These are phyloP conservation scores for Xenops minutus DNA, from an alignment of 2,797 vertebrate genomes.

Conservation along the genomic window DNA sequence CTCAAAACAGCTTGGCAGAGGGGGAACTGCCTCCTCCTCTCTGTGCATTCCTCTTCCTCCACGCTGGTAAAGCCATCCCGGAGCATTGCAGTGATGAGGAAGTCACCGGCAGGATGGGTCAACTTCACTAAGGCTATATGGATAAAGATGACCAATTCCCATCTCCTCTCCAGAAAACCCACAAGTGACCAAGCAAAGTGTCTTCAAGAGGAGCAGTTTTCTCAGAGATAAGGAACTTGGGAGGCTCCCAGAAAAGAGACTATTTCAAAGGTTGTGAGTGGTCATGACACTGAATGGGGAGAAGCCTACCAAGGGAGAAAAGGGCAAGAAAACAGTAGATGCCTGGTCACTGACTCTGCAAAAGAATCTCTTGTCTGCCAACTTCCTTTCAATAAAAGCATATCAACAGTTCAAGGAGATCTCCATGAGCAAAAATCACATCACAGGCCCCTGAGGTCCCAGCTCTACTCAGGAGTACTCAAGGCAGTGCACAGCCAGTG, in stretches of 20 bases:
- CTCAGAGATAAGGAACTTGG: not conserved
- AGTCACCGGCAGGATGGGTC: not conserved
- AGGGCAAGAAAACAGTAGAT: not conserved
- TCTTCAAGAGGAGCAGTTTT: not conserved
- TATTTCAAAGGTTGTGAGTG: not conserved
- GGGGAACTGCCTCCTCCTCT: not conserved
- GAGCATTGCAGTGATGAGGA: not conserved
- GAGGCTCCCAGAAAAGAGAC: not conserved
- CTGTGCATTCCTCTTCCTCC: not conserved
- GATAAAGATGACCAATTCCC: not conserved
- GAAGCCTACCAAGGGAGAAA: not conserved
- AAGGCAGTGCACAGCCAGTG: not conserved
- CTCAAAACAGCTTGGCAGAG: not conserved
- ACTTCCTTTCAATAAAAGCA: not conserved
- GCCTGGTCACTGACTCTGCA: not conserved
- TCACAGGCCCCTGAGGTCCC: not conserved
- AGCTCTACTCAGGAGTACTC: not conserved
- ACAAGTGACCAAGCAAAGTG: not conserved
- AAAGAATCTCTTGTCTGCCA: not conserved
- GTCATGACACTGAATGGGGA: not conserved
- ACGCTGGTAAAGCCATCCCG: not conserved
- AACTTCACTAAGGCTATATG: not conserved
- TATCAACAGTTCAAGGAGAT: rapidly evolving
- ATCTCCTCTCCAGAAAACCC: not conserved
- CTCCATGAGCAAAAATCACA: not conserved